Percentiles rank a stretch among this genome's conserved stretches.
phyloP scores from a whole-genome alignment of 2,113 vertebrate genomes.

The Etheostoma spectabile region DNA sequence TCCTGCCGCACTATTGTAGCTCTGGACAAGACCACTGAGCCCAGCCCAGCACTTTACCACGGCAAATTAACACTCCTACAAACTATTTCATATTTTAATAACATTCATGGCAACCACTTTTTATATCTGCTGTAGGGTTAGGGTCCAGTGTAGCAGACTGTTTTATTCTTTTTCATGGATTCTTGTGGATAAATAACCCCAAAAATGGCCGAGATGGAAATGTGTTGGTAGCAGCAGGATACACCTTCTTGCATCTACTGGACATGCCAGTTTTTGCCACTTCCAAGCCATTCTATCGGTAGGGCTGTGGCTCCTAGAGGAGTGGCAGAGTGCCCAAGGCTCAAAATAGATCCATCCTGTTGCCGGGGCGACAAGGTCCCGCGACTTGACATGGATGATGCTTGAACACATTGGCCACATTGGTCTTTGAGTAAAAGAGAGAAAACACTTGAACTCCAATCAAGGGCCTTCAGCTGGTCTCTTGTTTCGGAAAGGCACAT shows the following conservation, averaged over 20 bases:
- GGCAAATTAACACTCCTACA: not conserved
- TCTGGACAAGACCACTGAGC: not conserved
- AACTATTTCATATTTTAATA: conserved; percentile 8
- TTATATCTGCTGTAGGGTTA: not conserved
- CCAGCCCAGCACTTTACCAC: not conserved
- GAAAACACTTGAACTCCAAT: conserved; percentile 65
- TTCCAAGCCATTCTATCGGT: conserved; percentile 26
- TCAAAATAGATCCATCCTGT: conserved; percentile 83
- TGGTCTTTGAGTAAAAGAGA: conserved; percentile 54
- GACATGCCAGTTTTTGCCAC: conserved; percentile 18
- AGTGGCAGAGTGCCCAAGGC: conserved; percentile 67
- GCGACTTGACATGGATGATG: conserved; percentile 70
- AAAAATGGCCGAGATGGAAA: not conserved
- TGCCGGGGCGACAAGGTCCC: conserved; percentile 81
- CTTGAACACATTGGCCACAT: conserved; percentile 65
- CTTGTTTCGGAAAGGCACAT: conserved; percentile 24
- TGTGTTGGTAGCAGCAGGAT: not conserved
- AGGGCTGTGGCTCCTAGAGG: conserved; percentile 49
- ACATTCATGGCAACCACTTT: not conserved
- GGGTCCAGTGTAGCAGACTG: not conserved
- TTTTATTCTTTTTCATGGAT: not conserved
- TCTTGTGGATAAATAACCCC: not conserved
- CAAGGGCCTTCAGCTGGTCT: conserved; percentile 66
- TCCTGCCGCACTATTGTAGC: not conserved
- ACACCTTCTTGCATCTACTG: conserved; percentile 15